A percentile compares a stretch with the other conserved stretches of the same genome.
Conservation (phyloP, 2,888 invertebrate genomes). For the Oscheius onirici region DNA sequence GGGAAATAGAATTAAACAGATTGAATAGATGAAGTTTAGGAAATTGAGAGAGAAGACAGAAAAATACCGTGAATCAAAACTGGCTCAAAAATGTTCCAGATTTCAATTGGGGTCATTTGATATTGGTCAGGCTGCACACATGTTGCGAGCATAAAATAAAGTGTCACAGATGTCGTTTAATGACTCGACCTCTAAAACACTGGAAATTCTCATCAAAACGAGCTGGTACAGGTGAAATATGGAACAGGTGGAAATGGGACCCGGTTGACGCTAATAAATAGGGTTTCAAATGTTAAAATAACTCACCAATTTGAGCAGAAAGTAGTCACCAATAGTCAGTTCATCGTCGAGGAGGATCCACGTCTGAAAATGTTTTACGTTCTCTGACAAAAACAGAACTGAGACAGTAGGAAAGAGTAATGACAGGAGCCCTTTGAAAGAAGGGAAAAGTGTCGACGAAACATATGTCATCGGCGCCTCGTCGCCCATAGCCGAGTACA, state of each 20-base stretch:
- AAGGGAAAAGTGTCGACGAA: not conserved
- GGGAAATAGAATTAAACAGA: too few species aligned
- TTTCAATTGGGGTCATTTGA: too few species aligned
- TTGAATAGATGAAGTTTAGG: too few species aligned
- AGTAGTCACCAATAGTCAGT: not conserved
- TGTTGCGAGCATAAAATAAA: slow-evolving; percentile 25
- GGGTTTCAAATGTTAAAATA: not conserved
- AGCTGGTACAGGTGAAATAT: too few species aligned
- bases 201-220: too few species aligned
- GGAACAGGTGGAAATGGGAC: too few species aligned
- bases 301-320: not conserved
- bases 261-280: not conserved
- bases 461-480: slow-evolving; percentile 26
- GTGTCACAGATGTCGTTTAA: slow-evolving; percentile 29
- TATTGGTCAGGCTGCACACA: not conserved
- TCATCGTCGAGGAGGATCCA: not conserved
- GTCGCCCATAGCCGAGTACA: slow-evolving; percentile 14
- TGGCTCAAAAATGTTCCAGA: not conserved
- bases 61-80: not conserved
- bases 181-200: not conserved
- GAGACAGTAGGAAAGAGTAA: not conserved
- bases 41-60: too few species aligned
- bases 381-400: too few species aligned
- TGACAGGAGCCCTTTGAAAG: too few species aligned
- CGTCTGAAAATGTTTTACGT: not conserved